A percentile compares a stretch with the other conserved stretches of the same genome.
Evolutionary conservation across 1,140 invertebrate genomes (phyloP).

Genomic region (Sarcophaga peregrina): DNA sequence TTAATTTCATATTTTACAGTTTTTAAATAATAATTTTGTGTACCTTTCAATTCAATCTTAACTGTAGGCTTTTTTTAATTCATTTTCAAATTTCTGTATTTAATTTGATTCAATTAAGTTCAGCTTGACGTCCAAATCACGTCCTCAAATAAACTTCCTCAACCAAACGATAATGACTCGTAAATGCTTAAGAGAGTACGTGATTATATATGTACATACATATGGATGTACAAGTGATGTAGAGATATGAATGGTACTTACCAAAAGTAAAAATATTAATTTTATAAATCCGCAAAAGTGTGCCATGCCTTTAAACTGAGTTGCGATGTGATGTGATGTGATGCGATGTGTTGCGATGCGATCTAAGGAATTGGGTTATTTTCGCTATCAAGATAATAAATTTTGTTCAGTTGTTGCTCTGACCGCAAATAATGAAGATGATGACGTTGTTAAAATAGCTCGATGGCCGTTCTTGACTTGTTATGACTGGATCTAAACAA

Average conservation of each 20-base stretch:
- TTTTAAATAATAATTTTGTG: too few relatives aligned
- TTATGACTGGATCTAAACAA: not conserved
- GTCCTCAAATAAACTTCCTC: too few relatives aligned
- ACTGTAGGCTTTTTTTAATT: too few relatives aligned
- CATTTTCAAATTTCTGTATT: too few relatives aligned
- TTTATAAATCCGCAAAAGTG: slow-evolving; percentile 62
- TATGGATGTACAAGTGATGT: too few relatives aligned
- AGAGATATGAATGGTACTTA: slow-evolving; percentile 50
- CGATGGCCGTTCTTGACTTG: not conserved
- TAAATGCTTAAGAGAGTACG: too few relatives aligned
- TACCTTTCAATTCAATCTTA: too few relatives aligned
- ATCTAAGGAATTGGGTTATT: slow-evolving; percentile 6
- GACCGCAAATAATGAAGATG: not conserved
- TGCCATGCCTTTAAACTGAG: slow-evolving; percentile 51
- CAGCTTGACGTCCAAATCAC: too few relatives aligned
- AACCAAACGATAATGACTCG: too few relatives aligned
- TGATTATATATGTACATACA: too few relatives aligned
- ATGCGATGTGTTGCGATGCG: not conserved
- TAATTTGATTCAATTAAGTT: too few relatives aligned
- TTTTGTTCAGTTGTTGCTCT: not conserved
- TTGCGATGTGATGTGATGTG: not conserved
- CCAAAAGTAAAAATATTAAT: slow-evolving; percentile 58
- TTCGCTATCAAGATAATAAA: not conserved
- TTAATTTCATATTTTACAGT: too few relatives aligned
- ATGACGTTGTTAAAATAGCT: not conserved